A percentile compares a stretch with the other conserved stretches of the same genome.
Evolutionary conservation across 2,797 vertebrate genomes (phyloP).

Genomic region (Hephaestus fuliginosus): DNA sequence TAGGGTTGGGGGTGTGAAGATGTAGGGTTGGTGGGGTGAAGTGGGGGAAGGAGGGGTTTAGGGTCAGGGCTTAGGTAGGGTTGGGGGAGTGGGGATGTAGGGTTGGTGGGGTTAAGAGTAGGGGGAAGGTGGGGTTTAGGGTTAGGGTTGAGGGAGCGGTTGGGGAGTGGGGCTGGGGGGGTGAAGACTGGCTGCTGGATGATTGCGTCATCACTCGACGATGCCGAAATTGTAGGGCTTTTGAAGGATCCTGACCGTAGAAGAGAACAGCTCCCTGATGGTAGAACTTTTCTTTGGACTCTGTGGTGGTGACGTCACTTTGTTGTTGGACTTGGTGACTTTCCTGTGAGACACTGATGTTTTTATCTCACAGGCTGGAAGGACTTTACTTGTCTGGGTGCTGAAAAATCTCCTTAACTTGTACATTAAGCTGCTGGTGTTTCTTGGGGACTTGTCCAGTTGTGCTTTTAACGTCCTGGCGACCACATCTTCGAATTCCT

Average conservation of each 20-base stretch:
- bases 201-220: too few species aligned
- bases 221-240: background rate
- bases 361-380: too few species aligned
- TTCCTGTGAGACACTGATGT: background rate
- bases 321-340: too few species aligned
- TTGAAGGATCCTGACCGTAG: background rate
- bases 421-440: background rate
- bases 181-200: background rate
- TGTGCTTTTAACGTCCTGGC: background rate
- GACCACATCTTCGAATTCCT: background rate
- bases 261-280: background rate
- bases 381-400: fast-evolving
- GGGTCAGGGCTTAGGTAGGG: too few species aligned
- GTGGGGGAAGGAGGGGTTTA: too few species aligned
- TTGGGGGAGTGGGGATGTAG: too few species aligned
- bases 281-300: background rate
- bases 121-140: too few species aligned
- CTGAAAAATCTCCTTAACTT: background rate
- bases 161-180: too few species aligned
- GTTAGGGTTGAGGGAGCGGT: too few species aligned
- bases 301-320: background rate
- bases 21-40: too few species aligned
- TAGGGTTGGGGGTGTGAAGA: too few species aligned
- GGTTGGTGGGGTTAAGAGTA: too few species aligned
- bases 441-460: background rate